Conservation (phyloP, 2,888 invertebrate species). For the Harpalus rufipes region DNA sequence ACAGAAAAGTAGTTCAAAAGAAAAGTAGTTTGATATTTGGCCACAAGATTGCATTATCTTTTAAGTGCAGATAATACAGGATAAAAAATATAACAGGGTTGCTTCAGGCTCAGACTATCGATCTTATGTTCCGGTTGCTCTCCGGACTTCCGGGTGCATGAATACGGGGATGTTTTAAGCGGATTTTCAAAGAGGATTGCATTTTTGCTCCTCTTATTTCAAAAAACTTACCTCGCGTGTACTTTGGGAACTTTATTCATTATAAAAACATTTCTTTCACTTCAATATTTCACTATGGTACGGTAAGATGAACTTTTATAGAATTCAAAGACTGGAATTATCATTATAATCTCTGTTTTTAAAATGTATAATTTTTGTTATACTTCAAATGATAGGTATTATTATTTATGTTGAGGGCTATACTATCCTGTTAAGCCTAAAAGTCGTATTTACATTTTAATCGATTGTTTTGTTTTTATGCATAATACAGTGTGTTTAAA, state of each 20-base stretch:
- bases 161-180: constrained; percentile 42
- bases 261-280: background rate
- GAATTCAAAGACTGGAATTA: too few species aligned
- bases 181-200: constrained; percentile 16
- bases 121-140: constrained; percentile 19
- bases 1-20: constrained; percentile 16
- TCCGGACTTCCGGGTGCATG: constrained; percentile 7
- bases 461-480: too few species aligned
- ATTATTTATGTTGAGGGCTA: too few species aligned
- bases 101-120: background rate
- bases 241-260: background rate
- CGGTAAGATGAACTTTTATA: background rate
- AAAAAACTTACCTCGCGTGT: background rate
- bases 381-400: too few species aligned
- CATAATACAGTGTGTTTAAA: too few species aligned
- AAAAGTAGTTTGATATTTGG: constrained; percentile 38
- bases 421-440: too few species aligned
- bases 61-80: constrained; percentile 31
- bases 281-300: background rate
- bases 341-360: too few species aligned
- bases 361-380: too few species aligned
- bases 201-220: background rate
- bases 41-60: constrained; percentile 29
- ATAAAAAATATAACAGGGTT: constrained; percentile 30
- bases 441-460: too few species aligned